Evolutionary conservation across 2,797 vertebrate species (phyloP).

Genomic region (Staurois parvus): DNA sequence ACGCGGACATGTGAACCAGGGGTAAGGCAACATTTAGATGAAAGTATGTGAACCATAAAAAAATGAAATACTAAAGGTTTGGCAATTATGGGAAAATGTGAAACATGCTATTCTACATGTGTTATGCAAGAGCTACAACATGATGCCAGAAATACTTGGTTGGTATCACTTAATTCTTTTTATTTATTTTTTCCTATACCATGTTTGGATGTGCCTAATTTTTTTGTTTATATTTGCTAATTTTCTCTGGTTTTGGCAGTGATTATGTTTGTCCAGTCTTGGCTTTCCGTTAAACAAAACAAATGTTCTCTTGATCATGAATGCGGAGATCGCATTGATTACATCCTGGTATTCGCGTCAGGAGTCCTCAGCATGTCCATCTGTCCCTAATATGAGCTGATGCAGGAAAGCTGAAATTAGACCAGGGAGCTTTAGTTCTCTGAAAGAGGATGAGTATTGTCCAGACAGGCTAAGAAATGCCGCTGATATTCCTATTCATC

Average conservation of each 20-base stretch:
- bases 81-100: too few species aligned
- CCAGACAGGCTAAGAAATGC: constrained; percentile 14
- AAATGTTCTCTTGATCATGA: neutral
- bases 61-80: too few species aligned
- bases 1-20: too few species aligned
- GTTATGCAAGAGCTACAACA: too few species aligned
- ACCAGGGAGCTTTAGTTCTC: neutral
- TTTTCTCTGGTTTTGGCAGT: neutral
- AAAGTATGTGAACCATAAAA: too few species aligned
- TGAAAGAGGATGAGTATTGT: constrained; percentile 12
- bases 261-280: neutral
- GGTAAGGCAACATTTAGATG: too few species aligned
- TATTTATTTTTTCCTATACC: neutral
- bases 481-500: constrained; percentile 1
- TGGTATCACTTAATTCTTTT: too few species aligned
- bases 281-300: neutral
- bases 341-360: neutral
- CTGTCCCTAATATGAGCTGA: constrained; percentile 29
- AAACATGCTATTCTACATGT: too few species aligned
- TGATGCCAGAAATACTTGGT: too few species aligned
- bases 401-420: constrained; percentile 16
- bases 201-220: neutral
- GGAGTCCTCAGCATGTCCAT: constrained; percentile 31
- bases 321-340: constrained; percentile 1
- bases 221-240: neutral